These are phyloP conservation scores for Sebastes minor DNA, from an alignment of 2,797 vertebrate species.

Conservation along the genomic window DNA sequence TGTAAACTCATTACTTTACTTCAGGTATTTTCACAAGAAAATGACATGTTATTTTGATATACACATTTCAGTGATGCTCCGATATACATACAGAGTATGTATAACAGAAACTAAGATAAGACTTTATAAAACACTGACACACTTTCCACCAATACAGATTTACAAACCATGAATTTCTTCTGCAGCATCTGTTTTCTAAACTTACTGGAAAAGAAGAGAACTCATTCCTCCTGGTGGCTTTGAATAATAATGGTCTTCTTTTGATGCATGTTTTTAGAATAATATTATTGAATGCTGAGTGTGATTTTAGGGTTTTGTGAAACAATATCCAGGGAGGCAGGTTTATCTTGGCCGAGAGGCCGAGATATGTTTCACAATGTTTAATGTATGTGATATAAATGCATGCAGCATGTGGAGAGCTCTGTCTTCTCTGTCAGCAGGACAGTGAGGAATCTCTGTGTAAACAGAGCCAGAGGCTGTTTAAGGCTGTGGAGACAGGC, in stretches of 20 bases:
- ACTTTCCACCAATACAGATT: background rate
- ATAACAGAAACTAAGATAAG: background rate
- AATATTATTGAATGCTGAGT: background rate
- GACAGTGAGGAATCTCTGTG: constrained; percentile 21
- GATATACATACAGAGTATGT: background rate
- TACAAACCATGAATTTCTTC: background rate
- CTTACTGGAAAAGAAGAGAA: too few species aligned
- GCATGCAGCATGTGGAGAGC: constrained; percentile 1
- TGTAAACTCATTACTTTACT: background rate
- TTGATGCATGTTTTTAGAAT: constrained; percentile 6
- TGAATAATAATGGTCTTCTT: background rate
- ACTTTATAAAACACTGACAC: background rate
- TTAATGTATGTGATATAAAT: constrained; percentile 15
- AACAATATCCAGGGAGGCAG: background rate
- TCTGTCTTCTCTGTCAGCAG: constrained; percentile 14
- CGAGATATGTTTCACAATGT: background rate
- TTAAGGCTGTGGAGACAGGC: constrained; percentile 14
- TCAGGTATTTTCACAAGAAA: background rate
- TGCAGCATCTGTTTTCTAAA: background rate
- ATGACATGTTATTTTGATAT: background rate
- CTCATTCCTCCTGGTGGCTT: background rate
- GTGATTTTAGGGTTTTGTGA: constrained; percentile 1
- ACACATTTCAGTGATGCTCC: background rate
- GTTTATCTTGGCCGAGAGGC: background rate
- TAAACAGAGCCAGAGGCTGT: constrained; percentile 22